These are phyloP conservation scores for Napeogenes inachia DNA, from an alignment of 2,888 invertebrate species.

Conservation along the genomic window DNA sequence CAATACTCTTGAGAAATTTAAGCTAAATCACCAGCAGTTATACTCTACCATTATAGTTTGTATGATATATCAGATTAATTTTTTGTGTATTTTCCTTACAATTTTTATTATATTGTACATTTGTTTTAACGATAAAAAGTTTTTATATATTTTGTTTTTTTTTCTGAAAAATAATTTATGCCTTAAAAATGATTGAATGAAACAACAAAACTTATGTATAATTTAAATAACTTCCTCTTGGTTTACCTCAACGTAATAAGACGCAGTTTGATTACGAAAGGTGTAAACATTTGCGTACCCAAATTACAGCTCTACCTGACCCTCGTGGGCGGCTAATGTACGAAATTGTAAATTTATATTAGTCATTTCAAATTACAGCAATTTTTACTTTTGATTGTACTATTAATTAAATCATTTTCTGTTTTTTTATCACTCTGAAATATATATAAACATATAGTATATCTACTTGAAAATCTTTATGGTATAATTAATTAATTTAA, in stretches of 20 bases:
- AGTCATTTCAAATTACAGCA: constrained; percentile 14
- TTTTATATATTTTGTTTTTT: too few species aligned
- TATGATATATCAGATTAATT: neutral
- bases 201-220: neutral
- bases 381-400: constrained; percentile 9
- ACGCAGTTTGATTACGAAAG: constrained; percentile 1
- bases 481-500: too few species aligned
- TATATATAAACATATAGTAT: too few species aligned
- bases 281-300: neutral
- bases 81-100: too few species aligned
- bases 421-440: too few species aligned
- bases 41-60: neutral
- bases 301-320: neutral
- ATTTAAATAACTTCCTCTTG: constrained; percentile 2
- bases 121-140: too few species aligned
- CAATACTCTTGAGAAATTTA: constrained; percentile 7
- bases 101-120: too few species aligned
- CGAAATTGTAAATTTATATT: constrained; percentile 12
- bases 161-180: too few species aligned
- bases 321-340: constrained; percentile 8
- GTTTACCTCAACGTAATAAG: neutral
- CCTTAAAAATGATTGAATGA: neutral
- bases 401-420: neutral
- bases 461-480: too few species aligned
- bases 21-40: constrained; percentile 1